A percentile compares a stretch with the other conserved stretches of the same genome.
These are phyloP conservation scores for Ommatoiulus sabulosus DNA, from an alignment of 2,888 invertebrate species.

Conservation along the genomic window DNA sequence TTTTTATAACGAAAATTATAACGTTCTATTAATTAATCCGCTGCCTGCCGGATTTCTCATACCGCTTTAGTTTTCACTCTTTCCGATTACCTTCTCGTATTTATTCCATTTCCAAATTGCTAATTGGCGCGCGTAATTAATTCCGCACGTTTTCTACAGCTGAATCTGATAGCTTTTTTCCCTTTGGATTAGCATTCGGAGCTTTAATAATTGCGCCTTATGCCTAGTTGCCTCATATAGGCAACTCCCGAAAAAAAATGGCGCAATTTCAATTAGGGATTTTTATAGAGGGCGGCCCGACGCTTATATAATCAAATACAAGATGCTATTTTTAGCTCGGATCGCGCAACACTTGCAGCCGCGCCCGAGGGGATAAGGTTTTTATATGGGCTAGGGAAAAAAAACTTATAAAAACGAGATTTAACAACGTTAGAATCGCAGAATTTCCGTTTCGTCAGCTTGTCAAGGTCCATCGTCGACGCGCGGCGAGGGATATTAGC, in stretches of 20 bases:
- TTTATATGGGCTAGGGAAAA: no score
- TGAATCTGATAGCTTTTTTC: not conserved
- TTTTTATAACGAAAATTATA: not conserved
- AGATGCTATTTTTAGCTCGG: not conserved
- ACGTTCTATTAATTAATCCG: not conserved
- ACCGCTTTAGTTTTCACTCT: no score
- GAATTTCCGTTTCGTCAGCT: no score
- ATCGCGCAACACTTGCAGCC: no score
- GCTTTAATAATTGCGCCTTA: not conserved
- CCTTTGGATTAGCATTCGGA: not conserved
- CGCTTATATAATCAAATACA: not conserved
- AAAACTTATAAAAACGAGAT: no score
- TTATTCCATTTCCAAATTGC: not conserved
- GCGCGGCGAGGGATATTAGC: no score
- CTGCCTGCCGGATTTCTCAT: not conserved
- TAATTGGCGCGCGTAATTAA: conserved; percentile 13
- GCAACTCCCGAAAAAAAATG: not conserved
- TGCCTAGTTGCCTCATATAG: no score
- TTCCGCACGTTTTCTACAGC: not conserved
- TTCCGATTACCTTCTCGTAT: not conserved
- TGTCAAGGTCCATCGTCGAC: no score
- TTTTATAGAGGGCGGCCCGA: not conserved
- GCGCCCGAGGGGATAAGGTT: no score
- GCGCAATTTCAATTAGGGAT: not conserved
- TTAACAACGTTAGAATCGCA: no score